A percentile compares a stretch with the other conserved stretches of the same genome.
These are phyloP conservation scores for Syncerus caffer DNA, from an alignment of 2,797 vertebrate genomes.

Conservation along the genomic window DNA sequence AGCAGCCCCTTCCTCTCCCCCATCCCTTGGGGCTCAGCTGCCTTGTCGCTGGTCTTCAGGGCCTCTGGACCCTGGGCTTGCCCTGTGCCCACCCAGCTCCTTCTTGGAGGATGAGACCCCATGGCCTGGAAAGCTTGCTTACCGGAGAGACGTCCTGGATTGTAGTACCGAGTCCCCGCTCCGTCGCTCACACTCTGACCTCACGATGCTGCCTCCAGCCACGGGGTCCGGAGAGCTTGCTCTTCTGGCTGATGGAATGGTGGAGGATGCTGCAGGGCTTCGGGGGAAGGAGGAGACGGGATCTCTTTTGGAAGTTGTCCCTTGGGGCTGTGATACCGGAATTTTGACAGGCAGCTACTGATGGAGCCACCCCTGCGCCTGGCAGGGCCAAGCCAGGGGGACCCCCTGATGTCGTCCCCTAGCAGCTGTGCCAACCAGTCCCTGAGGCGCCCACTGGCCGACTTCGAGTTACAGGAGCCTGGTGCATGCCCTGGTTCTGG, in stretches of 20 bases:
- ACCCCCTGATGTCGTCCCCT: rapidly evolving
- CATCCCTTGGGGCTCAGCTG: rapidly evolving
- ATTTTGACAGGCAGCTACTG: neutral
- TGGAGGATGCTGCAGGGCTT: neutral
- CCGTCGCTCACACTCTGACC: rapidly evolving
- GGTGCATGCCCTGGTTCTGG: rapidly evolving
- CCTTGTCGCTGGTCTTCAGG: neutral
- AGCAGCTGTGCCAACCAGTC: neutral
- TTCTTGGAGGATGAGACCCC: neutral
- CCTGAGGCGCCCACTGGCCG: neutral
- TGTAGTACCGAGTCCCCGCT: rapidly evolving
- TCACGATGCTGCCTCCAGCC: rapidly evolving
- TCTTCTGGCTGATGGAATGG: neutral
- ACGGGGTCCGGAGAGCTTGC: neutral
- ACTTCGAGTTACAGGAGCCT: rapidly evolving
- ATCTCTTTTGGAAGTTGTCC: neutral
- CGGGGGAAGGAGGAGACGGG: neutral
- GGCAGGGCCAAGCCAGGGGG: neutral
- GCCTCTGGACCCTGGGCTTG: too few relatives aligned
- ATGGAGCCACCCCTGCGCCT: too few relatives aligned
- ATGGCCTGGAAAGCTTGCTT: neutral
- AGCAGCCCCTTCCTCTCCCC: neutral
- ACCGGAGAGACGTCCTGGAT: neutral
- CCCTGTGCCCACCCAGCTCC: rapidly evolving
- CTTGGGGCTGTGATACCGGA: neutral